Conservation (phyloP, 2,113 vertebrate genomes). For the Catharus bicknelli region DNA sequence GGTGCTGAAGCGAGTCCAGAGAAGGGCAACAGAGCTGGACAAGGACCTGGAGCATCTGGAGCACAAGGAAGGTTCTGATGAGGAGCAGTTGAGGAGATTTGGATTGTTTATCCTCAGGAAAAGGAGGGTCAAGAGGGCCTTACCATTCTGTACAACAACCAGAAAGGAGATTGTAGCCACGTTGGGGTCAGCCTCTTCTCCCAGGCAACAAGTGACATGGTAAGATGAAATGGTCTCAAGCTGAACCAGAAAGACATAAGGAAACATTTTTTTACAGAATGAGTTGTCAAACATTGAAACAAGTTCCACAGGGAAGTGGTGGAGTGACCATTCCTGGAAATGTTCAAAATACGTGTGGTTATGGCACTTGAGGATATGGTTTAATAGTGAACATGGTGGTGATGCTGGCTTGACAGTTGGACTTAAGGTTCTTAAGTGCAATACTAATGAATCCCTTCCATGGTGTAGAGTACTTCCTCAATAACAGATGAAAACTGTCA, state of each 20-base stretch:
- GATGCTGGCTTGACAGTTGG: not conserved
- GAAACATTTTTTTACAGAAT: rapidly evolving
- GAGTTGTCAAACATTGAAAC: not conserved
- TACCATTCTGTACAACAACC: not conserved
- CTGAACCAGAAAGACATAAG: not conserved
- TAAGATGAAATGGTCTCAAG: not conserved
- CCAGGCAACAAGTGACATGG: not conserved
- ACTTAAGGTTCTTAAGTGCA: not conserved
- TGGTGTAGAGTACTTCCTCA: not conserved
- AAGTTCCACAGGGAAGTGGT: not conserved
- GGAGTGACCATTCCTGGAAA: not conserved
- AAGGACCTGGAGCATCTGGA: not conserved
- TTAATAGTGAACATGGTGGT: not conserved
- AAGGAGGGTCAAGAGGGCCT: not conserved
- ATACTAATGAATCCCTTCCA: not conserved
- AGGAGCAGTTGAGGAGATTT: not conserved
- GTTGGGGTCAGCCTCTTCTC: rapidly evolving
- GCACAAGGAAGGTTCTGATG: not conserved
- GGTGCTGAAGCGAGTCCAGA: rapidly evolving
- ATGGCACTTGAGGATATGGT: not conserved
- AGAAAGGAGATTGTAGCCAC: not conserved
- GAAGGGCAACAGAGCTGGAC: too few species aligned
- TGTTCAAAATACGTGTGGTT: not conserved
- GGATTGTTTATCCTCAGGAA: not conserved
- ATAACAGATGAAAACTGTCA: not conserved